Percentiles rank a stretch among this genome's conserved stretches.
Evolutionary conservation across 2,113 vertebrate genomes (phyloP).

Genomic region (Pluvialis apricaria): DNA sequence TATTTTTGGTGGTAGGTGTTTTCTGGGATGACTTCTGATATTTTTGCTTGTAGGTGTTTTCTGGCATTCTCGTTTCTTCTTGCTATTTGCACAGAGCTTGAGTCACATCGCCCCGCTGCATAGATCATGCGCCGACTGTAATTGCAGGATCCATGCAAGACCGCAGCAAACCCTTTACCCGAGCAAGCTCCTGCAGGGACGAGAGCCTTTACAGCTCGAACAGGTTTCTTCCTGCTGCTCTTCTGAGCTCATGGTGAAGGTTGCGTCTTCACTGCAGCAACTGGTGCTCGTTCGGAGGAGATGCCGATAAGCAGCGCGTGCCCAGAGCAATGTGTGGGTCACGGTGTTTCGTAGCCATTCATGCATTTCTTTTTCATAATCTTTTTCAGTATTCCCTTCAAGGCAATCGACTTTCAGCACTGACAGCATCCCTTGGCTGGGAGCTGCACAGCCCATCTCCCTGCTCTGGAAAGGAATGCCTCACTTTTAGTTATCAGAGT

Average conservation of each 20-base stretch:
- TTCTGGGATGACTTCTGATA: background rate
- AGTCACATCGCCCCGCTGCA: background rate
- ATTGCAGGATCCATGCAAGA: background rate
- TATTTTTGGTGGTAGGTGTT: background rate
- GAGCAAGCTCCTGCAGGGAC: background rate
- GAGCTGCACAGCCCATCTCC: background rate
- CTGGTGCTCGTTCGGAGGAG: background rate
- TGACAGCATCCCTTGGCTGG: background rate
- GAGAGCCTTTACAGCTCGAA: background rate
- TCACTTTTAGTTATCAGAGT: background rate
- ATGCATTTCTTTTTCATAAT: background rate
- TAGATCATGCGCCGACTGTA: background rate
- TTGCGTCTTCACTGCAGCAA: background rate
- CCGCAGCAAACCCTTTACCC: no score
- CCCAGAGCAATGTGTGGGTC: background rate
- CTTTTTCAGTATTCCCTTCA: background rate
- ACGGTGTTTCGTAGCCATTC: background rate
- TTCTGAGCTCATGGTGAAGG: background rate
- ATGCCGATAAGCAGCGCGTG: background rate
- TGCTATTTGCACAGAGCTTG: background rate
- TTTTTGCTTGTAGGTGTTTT: background rate
- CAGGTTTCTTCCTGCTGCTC: background rate
- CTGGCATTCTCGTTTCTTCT: background rate
- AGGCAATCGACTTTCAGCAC: background rate
- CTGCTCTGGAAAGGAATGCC: background rate